These are phyloP conservation scores for Philypnodon macrostomus DNA, from an alignment of 2,797 vertebrate genomes.

Conservation along the genomic window DNA sequence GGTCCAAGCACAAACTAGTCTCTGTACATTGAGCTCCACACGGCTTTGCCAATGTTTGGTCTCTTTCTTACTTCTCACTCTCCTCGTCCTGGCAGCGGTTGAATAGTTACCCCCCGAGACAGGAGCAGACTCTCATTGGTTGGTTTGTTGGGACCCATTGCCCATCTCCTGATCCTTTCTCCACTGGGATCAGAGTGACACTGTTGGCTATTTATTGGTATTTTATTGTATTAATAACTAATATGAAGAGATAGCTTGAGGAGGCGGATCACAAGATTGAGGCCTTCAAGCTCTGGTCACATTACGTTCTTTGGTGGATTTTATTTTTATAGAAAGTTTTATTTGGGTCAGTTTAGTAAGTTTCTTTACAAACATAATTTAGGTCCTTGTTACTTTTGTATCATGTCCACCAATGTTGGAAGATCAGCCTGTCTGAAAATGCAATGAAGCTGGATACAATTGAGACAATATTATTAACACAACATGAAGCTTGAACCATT, in stretches of 20 bases:
- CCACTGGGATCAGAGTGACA: constrained; percentile 16
- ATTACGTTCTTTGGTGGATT: no score
- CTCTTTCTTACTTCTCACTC: constrained; percentile 30
- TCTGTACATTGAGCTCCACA: constrained; percentile 7
- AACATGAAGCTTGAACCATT: no score
- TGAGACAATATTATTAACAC: no score
- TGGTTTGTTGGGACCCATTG: constrained; percentile 27
- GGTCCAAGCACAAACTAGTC: constrained; percentile 15
- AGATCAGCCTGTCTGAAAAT: no score
- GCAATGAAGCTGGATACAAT: no score
- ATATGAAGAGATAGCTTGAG: background rate
- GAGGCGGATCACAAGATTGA: background rate
- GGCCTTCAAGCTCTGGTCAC: background rate
- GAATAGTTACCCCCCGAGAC: constrained; percentile 51
- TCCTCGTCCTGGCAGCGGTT: constrained; percentile 40
- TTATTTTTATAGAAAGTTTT: no score
- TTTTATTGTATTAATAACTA: constrained; percentile 9
- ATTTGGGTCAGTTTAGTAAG: no score
- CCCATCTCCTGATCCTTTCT: constrained; percentile 1
- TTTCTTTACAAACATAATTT: no score
- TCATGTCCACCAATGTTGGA: no score
- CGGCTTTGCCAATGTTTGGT: constrained; percentile 20
- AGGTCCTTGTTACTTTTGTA: no score
- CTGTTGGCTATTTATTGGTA: constrained; percentile 18
- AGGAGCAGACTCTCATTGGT: constrained; percentile 37